Base-by-base conservation (phyloP, 2,888 invertebrate genomes). In the Orthosia cruda region DNA sequence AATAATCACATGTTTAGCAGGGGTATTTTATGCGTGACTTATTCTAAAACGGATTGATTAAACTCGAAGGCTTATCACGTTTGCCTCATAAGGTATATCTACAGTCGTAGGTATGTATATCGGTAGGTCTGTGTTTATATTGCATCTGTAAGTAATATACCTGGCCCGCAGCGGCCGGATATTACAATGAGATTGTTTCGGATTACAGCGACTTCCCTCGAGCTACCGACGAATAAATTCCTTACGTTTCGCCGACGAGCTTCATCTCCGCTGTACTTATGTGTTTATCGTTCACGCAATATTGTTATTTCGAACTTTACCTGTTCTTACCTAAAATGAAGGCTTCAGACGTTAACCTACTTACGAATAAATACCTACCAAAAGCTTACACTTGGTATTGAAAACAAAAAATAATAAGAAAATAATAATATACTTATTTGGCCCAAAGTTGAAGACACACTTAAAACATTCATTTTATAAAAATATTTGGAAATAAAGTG, bases 151-250 rank as follows among this genome's bases (percentile, higher is more conserved):
- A 59, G 62, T 40, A 65, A 52, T 65, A 58, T 59, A 69, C 66
- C 55, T 66, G 65, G 52, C 32, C 55, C 26, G 9, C 72, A 1
- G 18, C 52, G 23, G 63, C 70, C 78, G 85, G 85, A 84, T 85
- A 85, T 85, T 84, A 79, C 74, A 75, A 82, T 71, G 62, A 81
- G 74, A 83, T 74, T 71, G 82, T 78, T 81, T 70, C 45, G 26
- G 72, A 75, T 81, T 72, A 78, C 49, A 62, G 50, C 47, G 58
- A 74, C 65, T 70, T 64, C 58, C 69, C 62, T n/a, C 59, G 65
- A 45, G 58, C 54, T 49, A 75, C 40, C 32, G 0, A 63, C 49
- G 23, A 55, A 32, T 81, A 76, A 81, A 67, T 64, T 58, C 63
- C 15, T 52, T 47, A 68, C 49, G 59, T 55, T 64, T 26, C 52